Percentiles rank a stretch among this genome's conserved stretches.
Conservation (phyloP, 64 coral and sea anemone genomes). For the Porites lutea region DNA sequence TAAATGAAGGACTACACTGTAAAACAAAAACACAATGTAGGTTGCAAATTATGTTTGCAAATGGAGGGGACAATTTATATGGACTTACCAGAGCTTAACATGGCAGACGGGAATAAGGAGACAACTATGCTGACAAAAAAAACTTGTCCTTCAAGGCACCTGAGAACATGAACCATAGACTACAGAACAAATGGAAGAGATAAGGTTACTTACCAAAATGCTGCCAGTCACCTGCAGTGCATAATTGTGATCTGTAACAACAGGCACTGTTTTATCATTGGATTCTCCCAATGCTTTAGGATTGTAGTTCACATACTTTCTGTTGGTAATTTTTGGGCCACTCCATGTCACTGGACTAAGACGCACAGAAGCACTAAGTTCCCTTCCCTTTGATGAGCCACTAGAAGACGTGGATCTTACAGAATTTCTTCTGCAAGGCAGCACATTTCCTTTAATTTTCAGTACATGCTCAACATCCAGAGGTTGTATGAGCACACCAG, state of each 20-base stretch:
- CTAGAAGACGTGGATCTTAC: not conserved
- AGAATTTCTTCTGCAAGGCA: not conserved
- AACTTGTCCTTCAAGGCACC: too few species aligned
- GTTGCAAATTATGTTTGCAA: too few species aligned
- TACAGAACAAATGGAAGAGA: too few species aligned
- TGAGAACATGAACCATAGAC: too few species aligned
- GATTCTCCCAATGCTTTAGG: not conserved
- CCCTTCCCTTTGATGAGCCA: not conserved
- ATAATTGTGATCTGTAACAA: not conserved
- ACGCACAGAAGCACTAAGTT: not conserved
- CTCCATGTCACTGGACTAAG: not conserved
- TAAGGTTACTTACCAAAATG: conserved; percentile 1
- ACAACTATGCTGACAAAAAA: too few species aligned
- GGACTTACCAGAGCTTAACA: too few species aligned
- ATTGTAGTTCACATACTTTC: not conserved
- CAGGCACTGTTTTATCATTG: not conserved
- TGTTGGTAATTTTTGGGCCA: not conserved
- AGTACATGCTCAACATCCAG: too few species aligned
- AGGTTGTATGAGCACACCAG: not conserved
- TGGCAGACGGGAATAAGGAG: too few species aligned
- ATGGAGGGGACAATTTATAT: too few species aligned
- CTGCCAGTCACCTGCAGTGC: not conserved
- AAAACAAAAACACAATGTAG: too few species aligned
- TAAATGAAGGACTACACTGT: too few species aligned
- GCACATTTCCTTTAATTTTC: not conserved